Evolutionary conservation across 1,140 invertebrate species (phyloP), one percentile per base, ranked within the genome.

Genomic region (Saccostrea cuccullata): DNA sequence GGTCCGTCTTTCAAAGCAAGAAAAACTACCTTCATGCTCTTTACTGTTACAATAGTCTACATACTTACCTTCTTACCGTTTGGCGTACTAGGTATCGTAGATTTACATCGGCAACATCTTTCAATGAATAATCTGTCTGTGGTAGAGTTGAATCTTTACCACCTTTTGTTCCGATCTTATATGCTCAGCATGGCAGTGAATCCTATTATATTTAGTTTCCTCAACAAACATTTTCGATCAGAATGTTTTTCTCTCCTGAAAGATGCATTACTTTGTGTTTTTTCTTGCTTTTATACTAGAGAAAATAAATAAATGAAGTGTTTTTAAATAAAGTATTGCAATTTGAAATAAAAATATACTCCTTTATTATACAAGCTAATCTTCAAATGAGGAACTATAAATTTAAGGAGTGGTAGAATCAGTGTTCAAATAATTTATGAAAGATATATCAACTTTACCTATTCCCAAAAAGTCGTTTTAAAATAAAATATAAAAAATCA

Each of bases 51-150:
- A 0, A 64, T 93, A 58, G 90, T 90, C n/a, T 93, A 91, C 77
- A 91, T 93, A 23, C 70, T 93, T 20, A 92, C 92, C 23, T 93
- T 92, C 64, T 58, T 93, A 26, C 93, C 93, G 2, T 93, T 91
- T 85, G 90, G 92, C 26, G 88, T 91, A 5, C 89, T 93, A 15
- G 91, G 87, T 92, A n/a, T 26, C 92, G 13, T 83, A 89, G 23
- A 92, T 88, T 58, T 73, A 89, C 26, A 77, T 30, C 23, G 89
- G 89, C 73, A 87, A 88, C 56, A 90, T 90, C 26, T 90, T 91
- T n/a, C 91, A 92, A 77, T 83, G 82, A 8, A 89, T 84, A 20
- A 77, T 12, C 64, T 91, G 23, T 89, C 64, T 40, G 88, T 88
- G 1, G 77, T 89, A 0, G 90, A 90, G 15, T 90, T 92, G 60